phyloP scores from a whole-genome alignment of 2,888 invertebrate genomes.

The Pyrrhia umbra region DNA sequence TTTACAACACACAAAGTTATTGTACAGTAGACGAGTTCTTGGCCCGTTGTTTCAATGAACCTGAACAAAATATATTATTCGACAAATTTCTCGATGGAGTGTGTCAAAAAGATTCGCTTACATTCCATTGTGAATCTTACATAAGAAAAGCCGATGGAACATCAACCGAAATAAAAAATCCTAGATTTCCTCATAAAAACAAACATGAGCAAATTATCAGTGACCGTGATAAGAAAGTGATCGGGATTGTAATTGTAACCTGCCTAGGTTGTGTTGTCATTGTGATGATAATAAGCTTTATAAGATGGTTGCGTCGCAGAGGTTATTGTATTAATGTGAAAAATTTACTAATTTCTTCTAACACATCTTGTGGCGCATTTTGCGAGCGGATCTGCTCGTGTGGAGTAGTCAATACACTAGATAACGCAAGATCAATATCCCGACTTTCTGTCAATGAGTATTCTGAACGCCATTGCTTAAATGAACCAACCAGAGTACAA shows the following conservation, averaged over 20 bases:
- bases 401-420: slow-evolving; percentile 85
- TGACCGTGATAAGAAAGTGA: slow-evolving; percentile 82
- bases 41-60: slow-evolving; percentile 92
- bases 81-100: slow-evolving; percentile 91
- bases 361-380: slow-evolving; percentile 77
- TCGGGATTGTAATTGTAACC: slow-evolving; percentile 88
- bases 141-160: slow-evolving; percentile 75
- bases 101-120: slow-evolving; percentile 87
- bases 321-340: slow-evolving; percentile 88
- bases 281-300: slow-evolving; percentile 88
- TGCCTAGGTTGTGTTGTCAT: slow-evolving; percentile 87
- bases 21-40: slow-evolving; percentile 91
- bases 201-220: slow-evolving; percentile 68
- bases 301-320: slow-evolving; percentile 90
- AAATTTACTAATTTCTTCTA: slow-evolving; percentile 81
- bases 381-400: slow-evolving; percentile 82
- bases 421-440: slow-evolving; percentile 91
- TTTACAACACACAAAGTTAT: slow-evolving; percentile 89
- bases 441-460: slow-evolving; percentile 91
- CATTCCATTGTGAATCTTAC: slow-evolving; percentile 90
- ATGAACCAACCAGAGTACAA: slow-evolving; percentile 88
- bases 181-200: slow-evolving; percentile 84
- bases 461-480: slow-evolving; percentile 90
- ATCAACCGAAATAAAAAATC: slow-evolving; percentile 81
- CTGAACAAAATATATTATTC: slow-evolving; percentile 91